A percentile compares a stretch with the other conserved stretches of the same genome.
These are phyloP conservation scores for Atethmia centrago DNA, from an alignment of 2,888 invertebrate genomes.

Conservation along the genomic window DNA sequence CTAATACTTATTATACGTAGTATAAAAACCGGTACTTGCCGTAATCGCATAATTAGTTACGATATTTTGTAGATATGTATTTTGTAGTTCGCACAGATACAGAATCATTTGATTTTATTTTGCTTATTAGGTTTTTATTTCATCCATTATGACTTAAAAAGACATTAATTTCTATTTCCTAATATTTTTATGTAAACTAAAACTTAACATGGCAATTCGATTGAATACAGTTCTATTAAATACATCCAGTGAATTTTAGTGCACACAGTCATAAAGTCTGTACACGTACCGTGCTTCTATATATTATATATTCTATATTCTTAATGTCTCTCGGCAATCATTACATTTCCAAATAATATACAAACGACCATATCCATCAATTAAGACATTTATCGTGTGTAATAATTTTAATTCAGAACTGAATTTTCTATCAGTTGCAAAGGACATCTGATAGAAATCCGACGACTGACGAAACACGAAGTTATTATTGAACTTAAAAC, in stretches of 20 bases:
- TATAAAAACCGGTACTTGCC: constrained; percentile 5
- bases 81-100: neutral
- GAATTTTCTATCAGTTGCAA: too few relatives aligned
- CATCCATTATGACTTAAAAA: neutral
- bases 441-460: too few relatives aligned
- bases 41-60: constrained; percentile 10
- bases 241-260: neutral
- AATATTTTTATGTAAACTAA: neutral
- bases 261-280: too few relatives aligned
- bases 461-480: too few relatives aligned
- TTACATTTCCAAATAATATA: too few relatives aligned
- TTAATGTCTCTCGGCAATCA: too few relatives aligned
- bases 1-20: neutral
- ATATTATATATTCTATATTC: too few relatives aligned
- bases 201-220: constrained; percentile 8
- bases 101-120: constrained; percentile 12
- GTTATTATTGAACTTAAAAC: too few relatives aligned
- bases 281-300: too few relatives aligned
- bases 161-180: constrained; percentile 9
- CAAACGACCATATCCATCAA: too few relatives aligned
- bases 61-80: constrained; percentile 3
- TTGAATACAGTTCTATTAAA: neutral
- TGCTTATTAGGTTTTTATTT: neutral
- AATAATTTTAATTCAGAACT: too few relatives aligned
- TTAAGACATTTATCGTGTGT: too few relatives aligned